A percentile compares a stretch with the other conserved stretches of the same genome.
These are phyloP conservation scores for Cichlasoma orientale DNA, from an alignment of 2,797 vertebrate species.

Conservation along the genomic window DNA sequence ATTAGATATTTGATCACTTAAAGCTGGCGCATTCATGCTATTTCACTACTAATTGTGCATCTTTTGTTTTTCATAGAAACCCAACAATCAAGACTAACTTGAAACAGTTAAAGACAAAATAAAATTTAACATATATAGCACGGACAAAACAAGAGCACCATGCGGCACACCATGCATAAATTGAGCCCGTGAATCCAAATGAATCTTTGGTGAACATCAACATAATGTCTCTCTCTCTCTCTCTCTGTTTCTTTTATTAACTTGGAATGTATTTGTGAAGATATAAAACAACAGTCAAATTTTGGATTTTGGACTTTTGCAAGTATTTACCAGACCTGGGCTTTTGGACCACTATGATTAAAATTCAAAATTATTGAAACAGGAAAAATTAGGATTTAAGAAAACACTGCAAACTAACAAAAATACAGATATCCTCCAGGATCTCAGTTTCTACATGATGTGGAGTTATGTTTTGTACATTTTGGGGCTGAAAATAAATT, in stretches of 20 bases:
- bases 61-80: not conserved
- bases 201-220: too few relatives aligned
- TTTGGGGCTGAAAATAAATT: not conserved
- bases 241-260: too few relatives aligned
- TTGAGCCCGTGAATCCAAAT: too few relatives aligned
- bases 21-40: fast-evolving
- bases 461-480: not conserved
- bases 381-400: not conserved
- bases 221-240: too few relatives aligned
- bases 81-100: not conserved
- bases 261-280: too few relatives aligned
- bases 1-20: not conserved
- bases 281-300: too few relatives aligned
- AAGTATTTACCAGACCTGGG: fast-evolving
- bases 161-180: too few relatives aligned
- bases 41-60: not conserved
- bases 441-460: too few relatives aligned
- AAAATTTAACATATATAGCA: too few relatives aligned
- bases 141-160: too few relatives aligned
- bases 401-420: not conserved
- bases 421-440: not conserved
- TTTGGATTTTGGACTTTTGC: not conserved
- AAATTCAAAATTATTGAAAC: not conserved
- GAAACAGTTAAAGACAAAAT: too few relatives aligned
- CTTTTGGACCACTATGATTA: not conserved